These are phyloP conservation scores for Apostichopus japonicus DNA, from an alignment of 35 echinoderm and acorn worm species.

Conservation along the genomic window DNA sequence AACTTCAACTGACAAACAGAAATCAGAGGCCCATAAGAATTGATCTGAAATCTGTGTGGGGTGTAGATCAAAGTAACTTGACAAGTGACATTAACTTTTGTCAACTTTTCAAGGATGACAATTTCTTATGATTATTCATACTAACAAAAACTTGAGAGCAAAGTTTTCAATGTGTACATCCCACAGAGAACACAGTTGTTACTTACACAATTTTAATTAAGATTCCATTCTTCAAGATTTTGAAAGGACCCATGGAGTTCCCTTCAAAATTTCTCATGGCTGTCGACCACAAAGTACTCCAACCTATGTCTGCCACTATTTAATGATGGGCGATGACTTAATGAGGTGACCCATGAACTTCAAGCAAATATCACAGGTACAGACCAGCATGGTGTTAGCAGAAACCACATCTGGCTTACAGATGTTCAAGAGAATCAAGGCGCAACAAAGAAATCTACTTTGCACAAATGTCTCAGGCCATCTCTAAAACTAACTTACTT, in stretches of 20 bases:
- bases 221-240: conserved; percentile 45
- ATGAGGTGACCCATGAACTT: conserved; percentile 62
- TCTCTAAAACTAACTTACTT: background rate
- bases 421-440: conserved; percentile 18
- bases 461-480: background rate
- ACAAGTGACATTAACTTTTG: background rate
- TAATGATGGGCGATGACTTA: conserved; percentile 51
- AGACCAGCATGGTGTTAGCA: conserved; percentile 43
- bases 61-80: background rate
- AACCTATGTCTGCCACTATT: conserved; percentile 32
- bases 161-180: background rate
- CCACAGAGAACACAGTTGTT: conserved; percentile 28
- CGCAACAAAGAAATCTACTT: background rate
- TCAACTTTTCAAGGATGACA: background rate
- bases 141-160: background rate
- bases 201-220: conserved; percentile 55
- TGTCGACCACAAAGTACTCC: conserved; percentile 52
- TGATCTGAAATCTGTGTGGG: no score
- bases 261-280: conserved; percentile 29
- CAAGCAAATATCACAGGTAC: background rate
- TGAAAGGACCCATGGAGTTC: conserved; percentile 39
- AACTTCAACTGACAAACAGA: no score
- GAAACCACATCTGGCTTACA: conserved; percentile 17
- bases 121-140: background rate
- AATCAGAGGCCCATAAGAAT: no score